phyloP scores from a whole-genome alignment of 2,113 vertebrate species.

The Illadopsis cleaveri region DNA sequence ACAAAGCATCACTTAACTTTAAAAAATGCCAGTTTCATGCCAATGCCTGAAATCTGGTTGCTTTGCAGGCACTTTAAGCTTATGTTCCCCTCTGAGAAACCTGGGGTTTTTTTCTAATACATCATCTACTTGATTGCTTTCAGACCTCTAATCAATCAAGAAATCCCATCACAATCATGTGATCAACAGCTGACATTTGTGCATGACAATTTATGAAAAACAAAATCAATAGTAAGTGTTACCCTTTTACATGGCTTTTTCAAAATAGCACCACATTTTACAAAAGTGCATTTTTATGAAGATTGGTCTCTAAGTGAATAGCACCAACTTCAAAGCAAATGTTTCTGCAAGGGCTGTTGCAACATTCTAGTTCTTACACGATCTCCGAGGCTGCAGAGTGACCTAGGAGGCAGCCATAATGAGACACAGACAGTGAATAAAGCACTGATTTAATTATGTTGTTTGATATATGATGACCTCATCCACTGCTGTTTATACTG shows the following conservation, averaged over 20 bases:
- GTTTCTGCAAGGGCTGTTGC: neutral
- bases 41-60: neutral
- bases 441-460: constrained; percentile 61
- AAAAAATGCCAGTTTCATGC: neutral
- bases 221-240: neutral
- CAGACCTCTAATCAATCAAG: neutral
- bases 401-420: constrained; percentile 56
- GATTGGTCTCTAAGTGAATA: constrained; percentile 5
- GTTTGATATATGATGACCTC: constrained; percentile 64
- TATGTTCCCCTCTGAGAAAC: neutral
- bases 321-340: constrained; percentile 27
- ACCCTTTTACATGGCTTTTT: neutral
- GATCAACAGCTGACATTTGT: neutral
- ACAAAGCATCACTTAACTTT: neutral
- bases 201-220: neutral
- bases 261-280: neutral
- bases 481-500: constrained; percentile 53
- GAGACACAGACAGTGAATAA: constrained; percentile 54
- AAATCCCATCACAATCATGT: neutral
- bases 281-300: neutral
- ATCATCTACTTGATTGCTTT: neutral
- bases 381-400: constrained; percentile 29
- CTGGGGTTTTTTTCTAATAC: neutral
- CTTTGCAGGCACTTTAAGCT: neutral
- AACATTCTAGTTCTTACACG: constrained; percentile 23